These are phyloP conservation scores for Sciaenops ocellatus DNA, from an alignment of 2,797 vertebrate genomes.

Conservation along the genomic window DNA sequence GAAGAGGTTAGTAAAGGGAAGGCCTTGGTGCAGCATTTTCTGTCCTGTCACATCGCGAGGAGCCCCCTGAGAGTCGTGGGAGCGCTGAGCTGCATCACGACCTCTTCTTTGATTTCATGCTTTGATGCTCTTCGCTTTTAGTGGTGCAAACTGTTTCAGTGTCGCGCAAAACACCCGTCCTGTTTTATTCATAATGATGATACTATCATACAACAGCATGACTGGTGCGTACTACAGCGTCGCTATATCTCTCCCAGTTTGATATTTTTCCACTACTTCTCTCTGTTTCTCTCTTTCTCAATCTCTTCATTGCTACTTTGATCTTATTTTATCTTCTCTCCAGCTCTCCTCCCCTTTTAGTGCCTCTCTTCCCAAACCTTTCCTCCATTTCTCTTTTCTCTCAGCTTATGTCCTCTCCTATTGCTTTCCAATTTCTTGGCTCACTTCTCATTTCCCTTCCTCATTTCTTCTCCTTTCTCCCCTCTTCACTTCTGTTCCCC, in stretches of 20 bases:
- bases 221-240: background rate
- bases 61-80: conserved; percentile 73
- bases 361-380: background rate
- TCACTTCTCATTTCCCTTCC: conserved; percentile 16
- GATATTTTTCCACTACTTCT: background rate
- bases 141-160: conserved; percentile 65
- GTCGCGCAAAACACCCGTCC: conserved; percentile 60
- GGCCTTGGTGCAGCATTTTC: conserved; percentile 64
- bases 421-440: conserved; percentile 39
- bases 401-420: conserved; percentile 36
- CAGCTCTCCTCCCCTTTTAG: background rate
- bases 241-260: conserved; percentile 2
- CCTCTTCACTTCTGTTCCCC: conserved; percentile 17
- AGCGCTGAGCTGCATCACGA: conserved; percentile 79
- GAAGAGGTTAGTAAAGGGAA: conserved; percentile 38
- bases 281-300: background rate
- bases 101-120: conserved; percentile 82
- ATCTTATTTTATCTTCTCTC: conserved; percentile 21
- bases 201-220: conserved; percentile 41
- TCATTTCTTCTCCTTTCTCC: conserved; percentile 8
- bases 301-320: conserved; percentile 21
- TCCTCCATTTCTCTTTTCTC: conserved; percentile 26
- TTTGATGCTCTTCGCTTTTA: conserved; percentile 78
- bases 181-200: conserved; percentile 70
- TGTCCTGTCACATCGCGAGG: conserved; percentile 78